These are phyloP conservation scores for Anser cygnoides DNA, from an alignment of 2,113 vertebrate species.

Conservation along the genomic window DNA sequence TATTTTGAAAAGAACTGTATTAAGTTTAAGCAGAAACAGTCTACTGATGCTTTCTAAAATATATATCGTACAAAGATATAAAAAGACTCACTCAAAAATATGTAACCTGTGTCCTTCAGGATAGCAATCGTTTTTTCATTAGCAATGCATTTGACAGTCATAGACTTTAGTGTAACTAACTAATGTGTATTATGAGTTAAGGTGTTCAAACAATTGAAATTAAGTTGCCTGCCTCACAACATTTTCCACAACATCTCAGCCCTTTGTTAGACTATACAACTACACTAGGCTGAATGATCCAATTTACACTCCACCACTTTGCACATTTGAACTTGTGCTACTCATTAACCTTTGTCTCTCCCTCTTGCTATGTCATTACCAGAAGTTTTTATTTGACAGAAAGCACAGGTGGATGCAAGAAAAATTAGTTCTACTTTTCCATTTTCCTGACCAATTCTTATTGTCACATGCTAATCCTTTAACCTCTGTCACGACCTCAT, in stretches of 20 bases:
- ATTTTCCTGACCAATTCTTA: slow-evolving; percentile 80
- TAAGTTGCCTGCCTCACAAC: slow-evolving; percentile 76
- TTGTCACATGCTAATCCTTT: slow-evolving; percentile 83
- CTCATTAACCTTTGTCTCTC: slow-evolving; percentile 82
- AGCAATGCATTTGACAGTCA: slow-evolving; percentile 34
- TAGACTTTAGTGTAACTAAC: slow-evolving; percentile 49
- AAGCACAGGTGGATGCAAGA: slow-evolving; percentile 84
- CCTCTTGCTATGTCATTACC: slow-evolving; percentile 76
- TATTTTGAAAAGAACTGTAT: not conserved
- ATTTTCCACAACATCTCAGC: slow-evolving; percentile 72
- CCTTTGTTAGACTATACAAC: slow-evolving; percentile 67
- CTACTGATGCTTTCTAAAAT: not conserved
- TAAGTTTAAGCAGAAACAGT: not conserved
- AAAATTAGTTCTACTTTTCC: slow-evolving; percentile 83
- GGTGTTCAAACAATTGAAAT: slow-evolving; percentile 76
- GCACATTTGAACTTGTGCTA: slow-evolving; percentile 81
- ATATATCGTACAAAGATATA: not conserved
- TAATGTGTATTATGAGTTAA: slow-evolving; percentile 60
- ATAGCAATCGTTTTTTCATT: slow-evolving; percentile 26
- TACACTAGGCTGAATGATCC: slow-evolving; percentile 66
- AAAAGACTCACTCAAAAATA: not conserved
- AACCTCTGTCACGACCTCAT: slow-evolving; percentile 83
- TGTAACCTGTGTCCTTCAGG: not conserved
- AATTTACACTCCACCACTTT: slow-evolving; percentile 74
- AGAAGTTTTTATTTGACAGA: slow-evolving; percentile 82